These are phyloP conservation scores for Cydia amplana DNA, from an alignment of 1,140 invertebrate genomes.

Conservation along the genomic window DNA sequence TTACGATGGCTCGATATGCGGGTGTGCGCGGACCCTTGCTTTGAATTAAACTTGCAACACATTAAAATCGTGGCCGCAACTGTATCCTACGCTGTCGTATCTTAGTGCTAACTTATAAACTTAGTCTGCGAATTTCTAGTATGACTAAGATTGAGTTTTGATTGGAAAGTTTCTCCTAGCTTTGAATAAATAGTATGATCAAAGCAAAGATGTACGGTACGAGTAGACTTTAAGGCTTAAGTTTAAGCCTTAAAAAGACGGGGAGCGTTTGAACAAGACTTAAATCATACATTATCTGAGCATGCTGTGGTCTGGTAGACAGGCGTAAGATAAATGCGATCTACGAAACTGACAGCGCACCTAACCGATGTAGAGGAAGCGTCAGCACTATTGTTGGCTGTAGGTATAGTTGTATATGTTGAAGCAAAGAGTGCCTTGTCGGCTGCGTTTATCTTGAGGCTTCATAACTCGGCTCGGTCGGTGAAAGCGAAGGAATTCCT, in stretches of 20 bases:
- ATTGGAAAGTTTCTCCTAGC: slow-evolving; percentile 5
- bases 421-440: slow-evolving; percentile 36
- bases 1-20: slow-evolving; percentile 46
- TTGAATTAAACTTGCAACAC: slow-evolving; percentile 22
- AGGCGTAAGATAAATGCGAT: slow-evolving; percentile 1
- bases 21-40: slow-evolving; percentile 34
- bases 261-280: neutral
- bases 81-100: slow-evolving; percentile 14
- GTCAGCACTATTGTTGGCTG: slow-evolving; percentile 2
- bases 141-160: slow-evolving; percentile 24
- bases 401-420: slow-evolving; percentile 7
- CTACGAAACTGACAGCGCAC: slow-evolving; percentile 10
- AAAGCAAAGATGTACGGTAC: neutral
- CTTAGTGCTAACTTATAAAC: slow-evolving; percentile 6
- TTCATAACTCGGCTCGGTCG: slow-evolving; percentile 47
- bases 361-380: slow-evolving; percentile 14
- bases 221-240: neutral
- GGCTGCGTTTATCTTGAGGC: slow-evolving; percentile 49
- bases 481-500: slow-evolving; percentile 53
- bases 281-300: neutral
- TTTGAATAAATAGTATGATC: neutral
- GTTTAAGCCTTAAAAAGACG: neutral
- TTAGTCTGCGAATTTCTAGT: neutral
- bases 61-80: slow-evolving; percentile 21
- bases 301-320: slow-evolving; percentile 1